phyloP scores from a whole-genome alignment of 2,888 invertebrate species.

The Conomelus anceps region DNA sequence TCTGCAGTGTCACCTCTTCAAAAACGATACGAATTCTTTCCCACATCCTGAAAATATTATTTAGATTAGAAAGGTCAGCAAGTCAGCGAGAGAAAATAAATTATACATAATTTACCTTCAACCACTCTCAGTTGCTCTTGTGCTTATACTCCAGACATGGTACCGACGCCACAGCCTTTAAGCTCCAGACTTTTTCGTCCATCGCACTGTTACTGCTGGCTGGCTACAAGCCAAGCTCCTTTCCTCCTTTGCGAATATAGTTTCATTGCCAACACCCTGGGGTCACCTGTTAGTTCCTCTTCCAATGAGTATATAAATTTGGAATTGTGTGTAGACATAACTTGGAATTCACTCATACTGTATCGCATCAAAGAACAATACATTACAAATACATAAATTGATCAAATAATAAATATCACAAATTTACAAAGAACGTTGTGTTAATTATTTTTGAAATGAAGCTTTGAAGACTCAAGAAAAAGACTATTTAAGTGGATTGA shows the following conservation, averaged over 20 bases:
- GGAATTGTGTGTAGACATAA: background rate
- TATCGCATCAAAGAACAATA: background rate
- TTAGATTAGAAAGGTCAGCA: background rate
- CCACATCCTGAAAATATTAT: slow-evolving; percentile 51
- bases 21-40: slow-evolving; percentile 75
- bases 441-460: too few species aligned
- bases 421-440: too few species aligned
- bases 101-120: background rate
- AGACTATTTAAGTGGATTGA: too few species aligned
- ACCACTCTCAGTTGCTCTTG: background rate
- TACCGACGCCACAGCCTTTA: background rate
- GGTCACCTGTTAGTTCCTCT: background rate
- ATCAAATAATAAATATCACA: too few species aligned
- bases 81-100: background rate
- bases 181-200: background rate
- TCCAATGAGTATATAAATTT: background rate
- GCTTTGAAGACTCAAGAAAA: too few species aligned
- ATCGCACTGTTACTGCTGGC: background rate
- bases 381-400: too few species aligned
- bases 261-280: background rate
- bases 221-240: background rate
- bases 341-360: background rate
- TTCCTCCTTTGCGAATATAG: background rate
- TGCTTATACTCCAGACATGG: background rate
- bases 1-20: slow-evolving; percentile 69